These are phyloP conservation scores for Elymnias hypermnestra DNA, from an alignment of 1,140 invertebrate genomes.

Conservation along the genomic window DNA sequence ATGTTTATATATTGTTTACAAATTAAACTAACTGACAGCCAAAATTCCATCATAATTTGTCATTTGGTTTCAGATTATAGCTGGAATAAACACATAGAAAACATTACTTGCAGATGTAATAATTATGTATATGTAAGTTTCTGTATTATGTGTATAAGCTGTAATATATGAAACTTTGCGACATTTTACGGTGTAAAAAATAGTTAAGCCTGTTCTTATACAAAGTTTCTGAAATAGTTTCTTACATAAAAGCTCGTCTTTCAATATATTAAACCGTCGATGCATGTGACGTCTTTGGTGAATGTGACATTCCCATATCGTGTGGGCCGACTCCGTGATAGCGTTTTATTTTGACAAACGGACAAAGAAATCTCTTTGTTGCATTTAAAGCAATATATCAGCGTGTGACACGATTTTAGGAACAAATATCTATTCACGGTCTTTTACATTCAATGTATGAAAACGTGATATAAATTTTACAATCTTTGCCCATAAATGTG, in stretches of 20 bases:
- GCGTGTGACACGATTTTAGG: slow-evolving; percentile 35
- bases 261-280: slow-evolving; percentile 24
- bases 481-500: slow-evolving; percentile 1
- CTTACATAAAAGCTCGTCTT: slow-evolving; percentile 16
- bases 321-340: slow-evolving; percentile 39
- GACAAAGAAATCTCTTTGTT: slow-evolving; percentile 54
- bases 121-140: no score
- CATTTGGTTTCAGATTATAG: no score
- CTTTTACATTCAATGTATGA: slow-evolving; percentile 16
- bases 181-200: no score
- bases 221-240: slow-evolving; percentile 12
- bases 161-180: no score
- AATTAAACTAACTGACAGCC: no score
- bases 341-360: slow-evolving; percentile 67
- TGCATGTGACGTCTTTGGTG: slow-evolving; percentile 35
- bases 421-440: slow-evolving; percentile 31
- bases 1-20: no score
- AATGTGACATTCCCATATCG: slow-evolving; percentile 43
- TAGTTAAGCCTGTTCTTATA: slow-evolving; percentile 11
- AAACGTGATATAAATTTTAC: slow-evolving; percentile 2
- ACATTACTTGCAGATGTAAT: no score
- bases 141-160: no score
- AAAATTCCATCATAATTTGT: no score
- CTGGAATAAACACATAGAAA: no score
- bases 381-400: slow-evolving; percentile 57